phyloP scores from a whole-genome alignment of 2,113 vertebrate genomes.

The Pipra filicauda region DNA sequence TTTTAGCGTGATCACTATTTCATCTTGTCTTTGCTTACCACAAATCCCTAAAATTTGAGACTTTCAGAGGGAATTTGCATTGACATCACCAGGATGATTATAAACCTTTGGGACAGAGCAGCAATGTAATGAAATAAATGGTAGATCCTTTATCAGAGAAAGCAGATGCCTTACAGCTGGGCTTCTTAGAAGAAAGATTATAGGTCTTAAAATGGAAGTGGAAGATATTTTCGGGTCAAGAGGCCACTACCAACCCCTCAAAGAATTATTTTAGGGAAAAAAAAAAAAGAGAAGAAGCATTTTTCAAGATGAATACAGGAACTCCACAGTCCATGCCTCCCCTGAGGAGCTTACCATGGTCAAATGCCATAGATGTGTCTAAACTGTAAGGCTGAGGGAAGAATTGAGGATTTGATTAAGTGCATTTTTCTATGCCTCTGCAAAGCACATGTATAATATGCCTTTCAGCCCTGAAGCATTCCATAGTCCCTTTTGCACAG shows the following conservation, averaged over 20 bases:
- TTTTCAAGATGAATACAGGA: conserved; percentile 15
- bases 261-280: not conserved
- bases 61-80: conserved; percentile 60
- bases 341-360: not conserved
- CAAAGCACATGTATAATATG: not conserved
- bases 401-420: not conserved
- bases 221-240: conserved; percentile 4
- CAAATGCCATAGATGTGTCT: not conserved
- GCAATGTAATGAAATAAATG: conserved; percentile 51
- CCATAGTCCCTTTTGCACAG: not conserved
- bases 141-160: conserved; percentile 35
- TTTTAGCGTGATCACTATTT: conserved; percentile 18
- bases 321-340: not conserved
- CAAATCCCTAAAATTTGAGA: not conserved
- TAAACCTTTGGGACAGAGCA: conserved; percentile 47
- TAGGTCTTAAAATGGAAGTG: conserved; percentile 9
- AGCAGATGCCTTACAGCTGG: conserved; percentile 20
- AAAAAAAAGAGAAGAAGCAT: not conserved
- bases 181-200: conserved; percentile 34
- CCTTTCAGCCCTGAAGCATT: not conserved
- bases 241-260: not conserved
- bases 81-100: conserved; percentile 46
- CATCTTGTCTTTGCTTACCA: not conserved
- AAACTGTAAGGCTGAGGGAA: not conserved
- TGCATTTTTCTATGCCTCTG: not conserved